phyloP scores from a whole-genome alignment of 2,113 vertebrate species.

The Crotalus viridis region DNA sequence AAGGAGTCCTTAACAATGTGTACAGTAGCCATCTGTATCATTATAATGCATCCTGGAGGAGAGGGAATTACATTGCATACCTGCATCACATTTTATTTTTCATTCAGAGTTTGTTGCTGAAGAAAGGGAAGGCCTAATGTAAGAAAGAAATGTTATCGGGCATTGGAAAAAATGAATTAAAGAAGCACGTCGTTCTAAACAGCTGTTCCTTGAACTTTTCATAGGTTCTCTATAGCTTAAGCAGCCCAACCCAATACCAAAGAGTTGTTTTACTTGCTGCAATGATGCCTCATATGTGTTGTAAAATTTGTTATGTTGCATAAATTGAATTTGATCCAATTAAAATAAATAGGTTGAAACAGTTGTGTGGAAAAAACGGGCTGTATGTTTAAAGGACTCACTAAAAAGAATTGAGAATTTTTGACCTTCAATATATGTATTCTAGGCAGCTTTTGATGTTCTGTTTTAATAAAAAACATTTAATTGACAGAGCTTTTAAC shows the following conservation, averaged over 20 bases:
- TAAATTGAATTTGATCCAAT: slow-evolving; percentile 19
- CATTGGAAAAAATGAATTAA: not conserved
- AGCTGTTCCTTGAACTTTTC: slow-evolving; percentile 30
- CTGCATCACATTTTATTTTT: not conserved
- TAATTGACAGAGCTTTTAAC: not conserved
- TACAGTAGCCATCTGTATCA: not conserved
- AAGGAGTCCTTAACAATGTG: not conserved
- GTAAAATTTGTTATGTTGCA: slow-evolving; percentile 45
- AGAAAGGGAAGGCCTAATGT: not conserved
- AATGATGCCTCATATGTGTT: slow-evolving; percentile 44
- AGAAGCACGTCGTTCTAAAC: not conserved
- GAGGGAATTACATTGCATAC: not conserved
- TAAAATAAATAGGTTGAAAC: slow-evolving; percentile 31
- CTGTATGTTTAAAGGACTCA: not conserved
- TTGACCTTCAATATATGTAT: not conserved
- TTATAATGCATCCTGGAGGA: not conserved
- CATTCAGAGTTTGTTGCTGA: not conserved
- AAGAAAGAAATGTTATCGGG: not conserved
- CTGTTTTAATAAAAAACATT: not conserved
- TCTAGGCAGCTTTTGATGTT: not conserved
- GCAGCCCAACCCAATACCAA: slow-evolving; percentile 10
- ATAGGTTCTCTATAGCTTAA: slow-evolving; percentile 21
- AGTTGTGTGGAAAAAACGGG: not conserved
- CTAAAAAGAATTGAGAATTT: not conserved
- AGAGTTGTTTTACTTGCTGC: slow-evolving; percentile 39